These are phyloP conservation scores for Lypha dubia DNA, from an alignment of 2,888 invertebrate species.

Conservation along the genomic window DNA sequence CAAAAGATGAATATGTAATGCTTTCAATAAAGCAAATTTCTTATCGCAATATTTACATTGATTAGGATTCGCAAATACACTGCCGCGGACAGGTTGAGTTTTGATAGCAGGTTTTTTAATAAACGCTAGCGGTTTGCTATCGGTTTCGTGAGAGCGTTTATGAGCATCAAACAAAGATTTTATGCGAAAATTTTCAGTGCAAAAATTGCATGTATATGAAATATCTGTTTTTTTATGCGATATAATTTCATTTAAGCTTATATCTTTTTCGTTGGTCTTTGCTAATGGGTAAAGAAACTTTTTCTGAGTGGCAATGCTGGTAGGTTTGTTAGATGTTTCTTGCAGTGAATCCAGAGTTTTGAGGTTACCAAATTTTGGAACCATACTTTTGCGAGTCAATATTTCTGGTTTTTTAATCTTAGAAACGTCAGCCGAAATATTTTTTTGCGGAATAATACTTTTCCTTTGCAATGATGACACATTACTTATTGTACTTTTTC, in stretches of 20 bases:
- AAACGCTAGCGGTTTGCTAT: conserved; percentile 59
- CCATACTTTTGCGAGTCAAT: conserved; percentile 55
- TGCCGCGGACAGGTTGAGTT: not conserved
- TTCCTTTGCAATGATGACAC: conserved; percentile 37
- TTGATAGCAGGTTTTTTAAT: conserved; percentile 56
- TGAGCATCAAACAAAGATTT: conserved; percentile 77
- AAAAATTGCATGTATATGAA: conserved; percentile 74
- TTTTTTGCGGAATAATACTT: conserved; percentile 52
- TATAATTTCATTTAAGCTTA: not conserved
- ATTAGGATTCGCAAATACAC: conserved; percentile 49
- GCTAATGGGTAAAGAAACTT: conserved; percentile 49
- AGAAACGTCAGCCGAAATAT: not conserved
- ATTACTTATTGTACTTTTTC: conserved; percentile 66
- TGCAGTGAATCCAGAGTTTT: conserved; percentile 9
- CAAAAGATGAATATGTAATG: conserved; percentile 80
- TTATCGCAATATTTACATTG: conserved; percentile 81
- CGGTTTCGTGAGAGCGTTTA: conserved; percentile 76
- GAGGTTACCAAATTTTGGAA: conserved; percentile 20
- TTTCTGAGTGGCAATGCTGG: conserved; percentile 3
- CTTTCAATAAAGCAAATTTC: conserved; percentile 79
- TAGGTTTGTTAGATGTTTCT: conserved; percentile 1
- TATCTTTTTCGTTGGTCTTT: conserved; percentile 27
- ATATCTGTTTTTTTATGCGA: conserved; percentile 8
- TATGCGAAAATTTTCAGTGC: conserved; percentile 75
- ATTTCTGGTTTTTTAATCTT: conserved; percentile 34